Conservation (phyloP, 2,888 invertebrate species). For the Epinotia demarniana region DNA sequence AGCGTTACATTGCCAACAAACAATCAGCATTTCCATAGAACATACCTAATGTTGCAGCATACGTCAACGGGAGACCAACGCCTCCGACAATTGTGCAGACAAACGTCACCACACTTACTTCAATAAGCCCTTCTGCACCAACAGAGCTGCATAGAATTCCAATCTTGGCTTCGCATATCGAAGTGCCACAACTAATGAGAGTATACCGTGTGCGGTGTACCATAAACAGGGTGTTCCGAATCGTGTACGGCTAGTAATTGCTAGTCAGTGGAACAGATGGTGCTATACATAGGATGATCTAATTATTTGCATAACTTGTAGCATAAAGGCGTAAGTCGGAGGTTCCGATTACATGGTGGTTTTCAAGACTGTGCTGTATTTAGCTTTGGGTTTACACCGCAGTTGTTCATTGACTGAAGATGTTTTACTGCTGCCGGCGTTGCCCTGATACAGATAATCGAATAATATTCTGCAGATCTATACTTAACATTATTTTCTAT, state of each 20-base stretch:
- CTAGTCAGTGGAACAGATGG: constrained; percentile 26
- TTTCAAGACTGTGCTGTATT: not conserved
- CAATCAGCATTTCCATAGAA: too few species aligned
- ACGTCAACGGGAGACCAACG: too few species aligned
- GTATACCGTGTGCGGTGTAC: constrained; percentile 10
- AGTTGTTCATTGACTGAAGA: too few species aligned
- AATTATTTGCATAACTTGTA: constrained; percentile 26
- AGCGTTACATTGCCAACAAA: too few species aligned
- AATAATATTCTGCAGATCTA: too few species aligned
- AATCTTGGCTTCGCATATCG: not conserved
- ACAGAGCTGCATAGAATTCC: not conserved
- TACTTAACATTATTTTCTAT: too few species aligned
- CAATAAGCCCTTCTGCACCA: not conserved
- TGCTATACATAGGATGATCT: constrained; percentile 23
- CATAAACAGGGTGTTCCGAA: constrained; percentile 19
- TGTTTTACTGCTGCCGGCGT: too few species aligned
- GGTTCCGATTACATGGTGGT: not conserved
- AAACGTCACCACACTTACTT: not conserved
- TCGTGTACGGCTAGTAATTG: constrained; percentile 29
- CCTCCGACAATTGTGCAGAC: not conserved
- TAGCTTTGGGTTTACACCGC: too few species aligned
- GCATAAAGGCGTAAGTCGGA: not conserved
- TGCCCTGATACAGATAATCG: too few species aligned
- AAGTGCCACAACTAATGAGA: constrained; percentile 11
- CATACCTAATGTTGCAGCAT: too few species aligned